Percentiles rank a stretch among this genome's conserved stretches.
Evolutionary conservation across 2,113 vertebrate genomes (phyloP).

Genomic region (Brachyhypopomus occidentalis): DNA sequence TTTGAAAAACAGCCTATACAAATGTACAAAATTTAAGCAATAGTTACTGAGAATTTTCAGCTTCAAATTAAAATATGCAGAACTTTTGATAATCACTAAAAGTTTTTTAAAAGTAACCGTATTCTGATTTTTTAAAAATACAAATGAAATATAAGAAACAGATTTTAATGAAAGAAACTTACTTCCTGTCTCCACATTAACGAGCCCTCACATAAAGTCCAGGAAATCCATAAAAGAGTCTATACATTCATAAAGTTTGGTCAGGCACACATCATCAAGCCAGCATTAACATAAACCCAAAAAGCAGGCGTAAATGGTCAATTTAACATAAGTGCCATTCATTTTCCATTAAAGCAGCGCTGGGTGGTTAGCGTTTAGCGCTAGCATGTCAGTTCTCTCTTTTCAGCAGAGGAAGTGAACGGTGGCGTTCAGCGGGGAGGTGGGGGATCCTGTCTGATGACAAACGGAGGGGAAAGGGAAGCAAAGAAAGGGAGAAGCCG

Average conservation of each 20-base stretch:
- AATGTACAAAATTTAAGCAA: too few relatives aligned
- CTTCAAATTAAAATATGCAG: too few relatives aligned
- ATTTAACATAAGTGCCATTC: constrained; percentile 57
- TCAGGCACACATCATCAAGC: constrained; percentile 39
- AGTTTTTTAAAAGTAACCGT: not conserved
- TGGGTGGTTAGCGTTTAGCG: constrained; percentile 59
- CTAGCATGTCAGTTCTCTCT: constrained; percentile 59
- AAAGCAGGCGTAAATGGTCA: constrained; percentile 36
- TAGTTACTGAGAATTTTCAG: too few relatives aligned
- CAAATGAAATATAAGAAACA: not conserved
- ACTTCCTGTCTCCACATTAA: constrained; percentile 32
- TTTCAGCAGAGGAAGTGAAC: constrained; percentile 77
- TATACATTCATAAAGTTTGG: constrained; percentile 32
- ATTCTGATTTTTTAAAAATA: not conserved
- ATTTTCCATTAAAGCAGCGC: constrained; percentile 56
- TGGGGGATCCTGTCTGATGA: constrained; percentile 63
- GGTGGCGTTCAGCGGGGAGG: constrained; percentile 60
- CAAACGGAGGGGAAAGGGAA: constrained; percentile 50
- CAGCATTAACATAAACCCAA: constrained; percentile 34
- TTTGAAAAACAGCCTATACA: not conserved
- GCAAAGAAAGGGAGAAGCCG: constrained; percentile 21
- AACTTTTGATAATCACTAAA: not conserved
- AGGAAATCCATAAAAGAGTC: constrained; percentile 41
- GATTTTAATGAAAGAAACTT: not conserved
- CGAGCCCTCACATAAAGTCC: constrained; percentile 11